Evolutionary conservation across 64 coral and sea anemone genomes (phyloP).

Genomic region (Pocillopora verrucosa): DNA sequence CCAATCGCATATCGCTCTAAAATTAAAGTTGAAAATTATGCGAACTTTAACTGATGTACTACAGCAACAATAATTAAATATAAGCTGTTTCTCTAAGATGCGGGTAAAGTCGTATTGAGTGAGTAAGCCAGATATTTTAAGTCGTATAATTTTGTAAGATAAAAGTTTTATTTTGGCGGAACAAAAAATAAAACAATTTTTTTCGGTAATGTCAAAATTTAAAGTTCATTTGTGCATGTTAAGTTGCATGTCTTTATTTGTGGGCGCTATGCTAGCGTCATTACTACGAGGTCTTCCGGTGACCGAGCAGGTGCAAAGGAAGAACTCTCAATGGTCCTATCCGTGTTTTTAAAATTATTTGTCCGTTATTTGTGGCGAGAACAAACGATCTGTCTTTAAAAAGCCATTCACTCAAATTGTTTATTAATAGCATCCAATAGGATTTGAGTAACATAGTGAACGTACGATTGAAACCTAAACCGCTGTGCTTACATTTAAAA

Average conservation of each 20-base stretch:
- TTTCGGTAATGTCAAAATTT: background rate
- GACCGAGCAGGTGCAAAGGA: conserved; percentile 8
- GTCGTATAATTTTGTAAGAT: background rate
- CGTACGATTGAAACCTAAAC: background rate
- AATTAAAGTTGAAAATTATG: too few relatives aligned
- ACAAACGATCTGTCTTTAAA: background rate
- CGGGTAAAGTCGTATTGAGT: too few relatives aligned
- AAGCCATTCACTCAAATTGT: background rate
- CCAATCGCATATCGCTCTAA: too few relatives aligned
- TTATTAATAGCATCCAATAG: background rate
- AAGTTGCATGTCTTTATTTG: too few relatives aligned
- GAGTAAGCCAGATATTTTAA: background rate
- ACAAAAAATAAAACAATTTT: background rate
- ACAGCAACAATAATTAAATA: too few relatives aligned
- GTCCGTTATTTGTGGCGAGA: background rate
- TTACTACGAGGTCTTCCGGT: background rate
- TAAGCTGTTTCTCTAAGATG: too few relatives aligned
- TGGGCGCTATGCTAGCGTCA: background rate
- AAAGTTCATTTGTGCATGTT: background rate
- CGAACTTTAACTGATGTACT: too few relatives aligned
- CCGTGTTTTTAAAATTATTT: conserved; percentile 12
- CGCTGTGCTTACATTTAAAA: background rate
- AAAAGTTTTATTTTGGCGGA: background rate
- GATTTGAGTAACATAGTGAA: background rate
- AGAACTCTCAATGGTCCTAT: background rate